Conservation (phyloP, 2,888 invertebrate genomes). For the Plutella xylostella region DNA sequence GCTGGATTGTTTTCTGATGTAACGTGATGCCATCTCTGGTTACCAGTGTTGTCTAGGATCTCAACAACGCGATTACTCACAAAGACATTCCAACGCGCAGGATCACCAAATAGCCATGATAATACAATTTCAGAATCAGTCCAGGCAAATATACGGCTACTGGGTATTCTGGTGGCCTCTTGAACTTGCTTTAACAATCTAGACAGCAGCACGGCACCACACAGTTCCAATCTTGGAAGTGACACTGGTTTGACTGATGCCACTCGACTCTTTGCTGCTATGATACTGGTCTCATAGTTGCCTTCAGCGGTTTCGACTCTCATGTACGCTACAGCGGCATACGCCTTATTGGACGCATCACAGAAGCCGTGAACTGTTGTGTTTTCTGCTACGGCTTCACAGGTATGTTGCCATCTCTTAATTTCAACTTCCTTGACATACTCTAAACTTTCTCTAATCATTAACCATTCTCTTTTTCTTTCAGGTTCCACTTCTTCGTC, state of each 20-base stretch:
- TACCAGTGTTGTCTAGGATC: not conserved
- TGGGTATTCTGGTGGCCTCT: not conserved
- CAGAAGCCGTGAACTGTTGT: conserved; percentile 10
- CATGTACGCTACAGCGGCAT: conserved; percentile 7
- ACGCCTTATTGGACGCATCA: conserved; percentile 10
- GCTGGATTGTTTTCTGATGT: not conserved
- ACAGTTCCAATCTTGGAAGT: not conserved
- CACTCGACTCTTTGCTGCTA: conserved; percentile 10
- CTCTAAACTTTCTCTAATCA: not conserved
- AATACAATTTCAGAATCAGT: not conserved
- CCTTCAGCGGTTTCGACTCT: not conserved
- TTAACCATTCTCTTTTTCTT: conserved; percentile 8
- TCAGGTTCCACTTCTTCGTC: not conserved
- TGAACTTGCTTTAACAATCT: not conserved
- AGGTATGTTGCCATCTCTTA: not conserved
- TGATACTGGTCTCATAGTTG: not conserved
- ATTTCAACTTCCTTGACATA: not conserved
- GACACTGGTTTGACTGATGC: not conserved
- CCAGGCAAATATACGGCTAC: not conserved
- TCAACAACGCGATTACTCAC: not conserved
- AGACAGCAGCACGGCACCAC: not conserved
- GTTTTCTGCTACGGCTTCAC: conserved; percentile 7
- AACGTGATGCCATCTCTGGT: no score
- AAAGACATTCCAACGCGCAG: not conserved
- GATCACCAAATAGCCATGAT: not conserved